These are phyloP conservation scores for Drosophila suboccidentalis DNA, from an alignment of 2,888 invertebrate species.

Conservation along the genomic window DNA sequence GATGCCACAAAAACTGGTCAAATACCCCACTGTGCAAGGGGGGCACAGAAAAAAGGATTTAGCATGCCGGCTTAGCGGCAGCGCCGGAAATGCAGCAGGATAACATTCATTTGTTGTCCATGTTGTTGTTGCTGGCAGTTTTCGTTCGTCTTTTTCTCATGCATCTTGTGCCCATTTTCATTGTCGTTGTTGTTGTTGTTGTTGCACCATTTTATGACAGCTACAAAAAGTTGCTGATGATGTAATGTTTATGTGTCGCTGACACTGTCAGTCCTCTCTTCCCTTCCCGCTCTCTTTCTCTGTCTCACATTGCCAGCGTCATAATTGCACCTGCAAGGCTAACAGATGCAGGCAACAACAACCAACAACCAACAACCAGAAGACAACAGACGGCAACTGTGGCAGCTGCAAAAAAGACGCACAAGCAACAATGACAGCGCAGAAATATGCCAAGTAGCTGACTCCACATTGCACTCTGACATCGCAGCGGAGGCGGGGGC, in stretches of 20 bases:
- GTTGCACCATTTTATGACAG: conserved; percentile 70
- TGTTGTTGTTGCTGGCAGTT: conserved; percentile 46
- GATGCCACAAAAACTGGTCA: too few species aligned
- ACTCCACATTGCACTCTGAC: conserved; percentile 53
- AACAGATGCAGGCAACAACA: conserved; percentile 70
- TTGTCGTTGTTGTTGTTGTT: conserved; percentile 30
- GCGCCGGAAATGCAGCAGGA: conserved; percentile 75
- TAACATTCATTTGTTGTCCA: conserved; percentile 74
- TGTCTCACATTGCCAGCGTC: conserved; percentile 53
- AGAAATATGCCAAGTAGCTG: conserved; percentile 80
- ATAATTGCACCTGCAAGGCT: conserved; percentile 80
- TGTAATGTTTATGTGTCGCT: conserved; percentile 80
- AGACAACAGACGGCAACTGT: conserved; percentile 19
- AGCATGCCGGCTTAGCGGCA: conserved; percentile 75
- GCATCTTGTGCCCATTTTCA: conserved; percentile 54
- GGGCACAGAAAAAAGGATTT: conserved; percentile 55
- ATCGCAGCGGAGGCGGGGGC: conserved; percentile 13
- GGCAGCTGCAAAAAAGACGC: conserved; percentile 65
- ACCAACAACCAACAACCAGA: conserved; percentile 15
- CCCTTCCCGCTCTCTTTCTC: neutral
- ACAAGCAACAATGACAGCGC: conserved; percentile 75
- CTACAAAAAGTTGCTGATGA: conserved; percentile 79
- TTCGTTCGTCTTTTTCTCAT: conserved; percentile 50
- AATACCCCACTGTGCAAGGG: too few species aligned
- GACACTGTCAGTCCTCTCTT: conserved; percentile 58